Evolutionary conservation across 2,888 invertebrate species (phyloP), one percentile per base, ranked within the genome.

Genomic region (Glyphotaelius pellucidus): DNA sequence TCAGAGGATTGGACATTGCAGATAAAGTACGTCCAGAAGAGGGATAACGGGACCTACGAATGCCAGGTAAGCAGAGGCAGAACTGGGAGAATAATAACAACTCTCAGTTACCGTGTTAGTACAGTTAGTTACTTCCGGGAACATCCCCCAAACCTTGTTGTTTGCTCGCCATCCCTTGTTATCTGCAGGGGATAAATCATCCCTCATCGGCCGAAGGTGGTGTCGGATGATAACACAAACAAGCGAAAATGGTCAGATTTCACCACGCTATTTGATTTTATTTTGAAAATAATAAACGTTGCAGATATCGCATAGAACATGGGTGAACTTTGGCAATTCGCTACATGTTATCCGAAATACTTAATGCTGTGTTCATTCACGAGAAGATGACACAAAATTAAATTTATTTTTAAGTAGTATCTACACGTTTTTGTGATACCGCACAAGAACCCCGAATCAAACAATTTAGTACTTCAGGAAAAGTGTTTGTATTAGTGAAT

Each of bases 1-100:
- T 97, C 98, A 92, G 98, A 98, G 95, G 98, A 98, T 95, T 98
- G 98, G 98, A 98, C 97, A 92, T 96, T 98, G 94, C 98, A 98
- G 96, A 98, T 98, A 95, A 98, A 98, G 96, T 98, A 97, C 95
- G 98, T 98, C 94, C 98, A 98, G 95, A 97, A 97, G 94, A 96
- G 98, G 94, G 98, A 98, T 96, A 98, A 98, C 94, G 98, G 98
- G 94, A 97, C 97, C 94, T 98, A 98, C 95, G 98, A 98, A 95
- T 98, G 98, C 95, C 98, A 98, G 97, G 98, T 98, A 95, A 91
- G 80, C 19, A 67, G 19, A 19, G 14, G 19, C 52, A 19, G 7
- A 67, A 67, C 5, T n/a, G 9, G 67, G 7, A n/a, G 67, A 25
- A 67, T 7, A n/a, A 67, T 7, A 67, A 67, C 67, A 67, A 2